Conservation (phyloP, 2,797 vertebrate genomes). For the Enteromius afrohamiltoni region DNA sequence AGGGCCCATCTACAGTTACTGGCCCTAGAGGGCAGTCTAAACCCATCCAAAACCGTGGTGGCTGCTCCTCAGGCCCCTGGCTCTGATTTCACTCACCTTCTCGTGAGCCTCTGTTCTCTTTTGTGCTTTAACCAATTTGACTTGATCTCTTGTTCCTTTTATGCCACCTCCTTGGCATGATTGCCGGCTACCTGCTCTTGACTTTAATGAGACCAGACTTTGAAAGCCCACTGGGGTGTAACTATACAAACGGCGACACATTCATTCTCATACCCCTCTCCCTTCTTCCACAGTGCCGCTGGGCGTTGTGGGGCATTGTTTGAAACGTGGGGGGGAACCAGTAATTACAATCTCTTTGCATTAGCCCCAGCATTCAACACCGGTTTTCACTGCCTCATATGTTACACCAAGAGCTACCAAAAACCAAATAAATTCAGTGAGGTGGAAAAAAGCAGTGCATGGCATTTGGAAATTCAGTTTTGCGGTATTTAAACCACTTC, state of each 20-base stretch:
- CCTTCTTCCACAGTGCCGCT: conserved; percentile 19
- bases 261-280: conserved; percentile 32
- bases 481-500: conserved; percentile 54
- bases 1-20: background rate
- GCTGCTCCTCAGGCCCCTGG: conserved; percentile 11
- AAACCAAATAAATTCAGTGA: conserved; percentile 21
- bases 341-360: conserved; percentile 49
- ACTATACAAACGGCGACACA: conserved; percentile 34
- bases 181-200: conserved; percentile 49
- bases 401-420: background rate
- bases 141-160: conserved; percentile 38
- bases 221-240: conserved; percentile 35
- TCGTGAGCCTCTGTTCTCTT: conserved; percentile 40
- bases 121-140: conserved; percentile 59
- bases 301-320: conserved; percentile 38
- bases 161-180: conserved; percentile 45
- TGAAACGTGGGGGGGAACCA: conserved; percentile 12
- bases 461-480: conserved; percentile 5
- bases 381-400: conserved; percentile 24
- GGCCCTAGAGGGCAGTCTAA: conserved; percentile 73
- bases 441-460: background rate
- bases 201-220: conserved; percentile 45
- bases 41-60: conserved; percentile 25
- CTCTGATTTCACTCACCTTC: conserved; percentile 32
- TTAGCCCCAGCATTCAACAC: conserved; percentile 24